Conservation (phyloP, 2,888 invertebrate genomes). For the Toxonevra muliebris region DNA sequence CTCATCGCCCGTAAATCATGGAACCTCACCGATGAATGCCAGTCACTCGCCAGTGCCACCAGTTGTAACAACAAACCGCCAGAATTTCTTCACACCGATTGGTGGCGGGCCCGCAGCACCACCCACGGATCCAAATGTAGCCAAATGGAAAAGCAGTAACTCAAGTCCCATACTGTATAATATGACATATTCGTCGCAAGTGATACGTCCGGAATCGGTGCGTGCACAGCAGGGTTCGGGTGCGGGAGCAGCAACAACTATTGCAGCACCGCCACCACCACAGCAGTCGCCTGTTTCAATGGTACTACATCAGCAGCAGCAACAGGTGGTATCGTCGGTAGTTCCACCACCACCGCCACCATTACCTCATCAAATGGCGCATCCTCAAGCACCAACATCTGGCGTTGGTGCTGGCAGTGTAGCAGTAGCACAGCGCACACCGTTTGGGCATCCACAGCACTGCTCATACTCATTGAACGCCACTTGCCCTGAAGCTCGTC, state of each 20-base stretch:
- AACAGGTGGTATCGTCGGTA: slow-evolving; percentile 28
- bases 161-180: slow-evolving; percentile 63
- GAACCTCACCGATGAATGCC: slow-evolving; percentile 72
- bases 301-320: slow-evolving; percentile 57
- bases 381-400: slow-evolving; percentile 7
- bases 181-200: slow-evolving; percentile 56
- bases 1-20: slow-evolving; percentile 77
- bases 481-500: slow-evolving; percentile 27
- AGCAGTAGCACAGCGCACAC: no score
- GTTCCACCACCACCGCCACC: slow-evolving; percentile 26
- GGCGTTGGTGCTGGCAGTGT: slow-evolving; percentile 21
- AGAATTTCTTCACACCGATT: slow-evolving; percentile 93
- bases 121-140: slow-evolving; percentile 37
- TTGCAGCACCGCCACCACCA: slow-evolving; percentile 54
- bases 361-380: no score
- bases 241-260: slow-evolving; percentile 41
- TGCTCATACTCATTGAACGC: slow-evolving; percentile 44
- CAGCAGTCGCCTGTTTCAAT: slow-evolving; percentile 59
- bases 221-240: slow-evolving; percentile 50
- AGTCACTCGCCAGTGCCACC: slow-evolving; percentile 72
- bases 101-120: slow-evolving; percentile 50
- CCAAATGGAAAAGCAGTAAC: slow-evolving; percentile 62
- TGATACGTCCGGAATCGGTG: slow-evolving; percentile 57
- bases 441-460: slow-evolving; percentile 6
- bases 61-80: slow-evolving; percentile 77